A percentile compares a stretch with the other conserved stretches of the same genome.
These are phyloP conservation scores for Nomada lathburiana DNA, from an alignment of 2,888 invertebrate species.

Conservation along the genomic window DNA sequence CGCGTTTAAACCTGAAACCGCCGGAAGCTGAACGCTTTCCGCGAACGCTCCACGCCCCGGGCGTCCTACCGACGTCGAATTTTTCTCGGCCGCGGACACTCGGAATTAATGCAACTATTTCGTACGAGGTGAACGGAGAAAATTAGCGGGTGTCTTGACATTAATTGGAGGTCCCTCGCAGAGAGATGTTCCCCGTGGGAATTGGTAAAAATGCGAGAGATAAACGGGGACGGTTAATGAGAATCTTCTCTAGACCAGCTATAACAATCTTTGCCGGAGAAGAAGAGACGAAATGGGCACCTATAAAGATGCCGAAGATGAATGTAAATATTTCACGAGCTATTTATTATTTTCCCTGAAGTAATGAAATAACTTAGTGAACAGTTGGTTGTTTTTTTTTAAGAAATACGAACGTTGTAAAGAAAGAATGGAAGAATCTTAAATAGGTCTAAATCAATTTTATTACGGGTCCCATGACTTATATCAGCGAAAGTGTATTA, in stretches of 20 bases:
- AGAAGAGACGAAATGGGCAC: too few species aligned
- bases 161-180: not conserved
- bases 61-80: constrained; percentile 1
- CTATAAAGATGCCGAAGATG: not conserved
- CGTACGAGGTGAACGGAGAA: not conserved
- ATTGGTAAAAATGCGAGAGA: not conserved
- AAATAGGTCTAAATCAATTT: too few species aligned
- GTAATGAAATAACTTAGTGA: too few species aligned
- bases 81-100: not conserved
- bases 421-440: too few species aligned
- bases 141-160: not conserved
- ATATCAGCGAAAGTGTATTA: too few species aligned
- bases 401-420: too few species aligned
- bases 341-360: too few species aligned
- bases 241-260: not conserved
- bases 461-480: too few species aligned
- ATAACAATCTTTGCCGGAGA: too few species aligned
- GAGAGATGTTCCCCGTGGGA: not conserved
- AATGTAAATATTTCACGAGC: not conserved
- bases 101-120: not conserved
- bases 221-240: not conserved
- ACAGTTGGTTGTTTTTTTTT: too few species aligned
- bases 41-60: constrained; percentile 12
- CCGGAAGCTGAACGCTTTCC: constrained; percentile 45
- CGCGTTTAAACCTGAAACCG: constrained; percentile 47